These are phyloP conservation scores for Drosophila insularis DNA, from an alignment of 1,140 invertebrate genomes.

Conservation along the genomic window DNA sequence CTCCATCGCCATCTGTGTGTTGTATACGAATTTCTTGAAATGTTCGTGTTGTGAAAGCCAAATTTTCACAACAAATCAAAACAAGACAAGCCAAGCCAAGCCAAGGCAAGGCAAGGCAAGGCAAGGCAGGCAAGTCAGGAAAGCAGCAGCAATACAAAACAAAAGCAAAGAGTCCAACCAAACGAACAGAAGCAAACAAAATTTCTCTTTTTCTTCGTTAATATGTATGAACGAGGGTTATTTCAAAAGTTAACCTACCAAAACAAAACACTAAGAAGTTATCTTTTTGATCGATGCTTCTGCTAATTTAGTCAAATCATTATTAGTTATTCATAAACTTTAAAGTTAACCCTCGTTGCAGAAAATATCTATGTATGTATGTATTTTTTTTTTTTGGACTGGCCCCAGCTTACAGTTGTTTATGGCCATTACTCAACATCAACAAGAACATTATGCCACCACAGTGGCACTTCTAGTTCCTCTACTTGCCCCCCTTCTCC, in stretches of 20 bases:
- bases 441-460: constrained; percentile 80
- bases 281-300: too few relatives aligned
- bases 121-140: constrained; percentile 19
- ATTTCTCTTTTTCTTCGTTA: constrained; percentile 71
- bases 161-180: constrained; percentile 18
- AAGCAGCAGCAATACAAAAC: constrained; percentile 15
- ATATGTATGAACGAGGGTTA: constrained; percentile 29
- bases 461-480: constrained; percentile 54
- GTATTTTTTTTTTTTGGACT: constrained; percentile 37
- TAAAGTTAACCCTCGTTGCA: background rate
- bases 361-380: constrained; percentile 32
- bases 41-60: constrained; percentile 71
- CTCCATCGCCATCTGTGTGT: constrained; percentile 3
- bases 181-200: constrained; percentile 55
- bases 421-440: constrained; percentile 80
- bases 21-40: constrained; percentile 16
- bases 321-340: background rate
- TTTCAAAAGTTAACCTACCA: background rate
- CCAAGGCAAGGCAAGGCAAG: constrained; percentile 14
- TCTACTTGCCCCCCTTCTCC: background rate
- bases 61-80: constrained; percentile 80
- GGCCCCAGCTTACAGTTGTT: constrained; percentile 75
- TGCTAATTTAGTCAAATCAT: background rate
- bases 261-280: background rate
- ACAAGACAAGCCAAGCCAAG: constrained; percentile 53